Percentiles rank a stretch among this genome's conserved stretches.
Evolutionary conservation across 2,888 invertebrate genomes (phyloP).

Genomic region (Phyto melanocephala): DNA sequence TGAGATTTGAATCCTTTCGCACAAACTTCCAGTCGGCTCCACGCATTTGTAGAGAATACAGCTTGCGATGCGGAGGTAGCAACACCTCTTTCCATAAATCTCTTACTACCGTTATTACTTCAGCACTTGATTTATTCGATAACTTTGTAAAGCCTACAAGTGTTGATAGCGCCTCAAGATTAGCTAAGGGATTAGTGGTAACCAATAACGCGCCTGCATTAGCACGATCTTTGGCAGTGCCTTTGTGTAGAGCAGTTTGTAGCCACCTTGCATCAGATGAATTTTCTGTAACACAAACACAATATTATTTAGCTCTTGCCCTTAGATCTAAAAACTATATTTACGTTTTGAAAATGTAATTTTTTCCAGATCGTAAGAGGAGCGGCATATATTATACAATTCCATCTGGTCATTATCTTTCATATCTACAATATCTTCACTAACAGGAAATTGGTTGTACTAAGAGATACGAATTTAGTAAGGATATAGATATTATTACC

Average conservation of each 20-base stretch:
- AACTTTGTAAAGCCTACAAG: slow-evolving; percentile 76
- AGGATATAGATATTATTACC: too few species aligned
- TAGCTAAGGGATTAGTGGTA: slow-evolving; percentile 77
- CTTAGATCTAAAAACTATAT: slow-evolving; percentile 13
- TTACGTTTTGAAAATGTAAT: slow-evolving; percentile 73
- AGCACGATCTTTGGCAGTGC: slow-evolving; percentile 78
- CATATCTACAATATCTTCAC: slow-evolving; percentile 74
- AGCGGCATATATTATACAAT: slow-evolving; percentile 74
- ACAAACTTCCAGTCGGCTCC: slow-evolving; percentile 77
- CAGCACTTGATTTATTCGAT: slow-evolving; percentile 77
- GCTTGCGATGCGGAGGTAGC: slow-evolving; percentile 76
- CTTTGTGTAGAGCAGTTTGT: slow-evolving; percentile 78
- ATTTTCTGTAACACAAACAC: slow-evolving; percentile 72
- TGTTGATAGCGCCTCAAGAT: slow-evolving; percentile 75
- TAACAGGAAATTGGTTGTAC: slow-evolving; percentile 73
- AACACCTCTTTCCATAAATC: slow-evolving; percentile 77
- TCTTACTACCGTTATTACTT: slow-evolving; percentile 74
- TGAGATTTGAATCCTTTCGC: slow-evolving; percentile 71
- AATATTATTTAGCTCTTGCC: background rate
- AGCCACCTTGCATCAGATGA: slow-evolving; percentile 78
- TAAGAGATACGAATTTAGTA: slow-evolving; percentile 45
- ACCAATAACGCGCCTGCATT: slow-evolving; percentile 78
- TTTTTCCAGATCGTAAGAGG: slow-evolving; percentile 73
- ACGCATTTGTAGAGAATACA: slow-evolving; percentile 74
- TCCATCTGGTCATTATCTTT: slow-evolving; percentile 77